Evolutionary conservation across 2,113 vertebrate genomes (phyloP).

Genomic region (Hassar affinis): DNA sequence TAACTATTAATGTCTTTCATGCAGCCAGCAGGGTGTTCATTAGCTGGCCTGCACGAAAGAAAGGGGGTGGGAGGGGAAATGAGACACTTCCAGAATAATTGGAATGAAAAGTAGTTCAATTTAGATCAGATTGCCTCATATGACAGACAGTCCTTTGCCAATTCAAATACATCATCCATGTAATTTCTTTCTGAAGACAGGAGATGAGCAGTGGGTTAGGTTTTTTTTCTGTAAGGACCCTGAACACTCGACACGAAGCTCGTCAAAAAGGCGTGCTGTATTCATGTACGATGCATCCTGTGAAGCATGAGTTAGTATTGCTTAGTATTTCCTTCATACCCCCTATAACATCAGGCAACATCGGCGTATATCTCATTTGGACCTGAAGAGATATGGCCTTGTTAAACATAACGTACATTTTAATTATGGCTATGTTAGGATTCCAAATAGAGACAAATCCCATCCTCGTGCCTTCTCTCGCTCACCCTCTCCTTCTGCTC

Average conservation of each 20-base stretch:
- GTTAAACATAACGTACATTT: conserved; percentile 31
- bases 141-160: conserved; percentile 57
- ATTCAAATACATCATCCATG: conserved; percentile 58
- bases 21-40: conserved; percentile 23
- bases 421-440: conserved; percentile 31
- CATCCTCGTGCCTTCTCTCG: conserved; percentile 8
- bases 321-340: not conserved
- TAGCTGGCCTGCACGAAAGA: conserved; percentile 35
- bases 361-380: conserved; percentile 5
- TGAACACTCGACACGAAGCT: not conserved
- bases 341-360: not conserved
- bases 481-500: not conserved
- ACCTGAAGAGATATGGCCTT: conserved; percentile 24
- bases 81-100: conserved; percentile 54
- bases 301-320: not conserved
- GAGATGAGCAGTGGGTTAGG: conserved; percentile 24
- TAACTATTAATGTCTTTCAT: conserved; percentile 40
- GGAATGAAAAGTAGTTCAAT: conserved; percentile 61
- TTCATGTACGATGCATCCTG: not conserved
- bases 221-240: not conserved
- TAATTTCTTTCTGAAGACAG: conserved; percentile 39
- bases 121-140: conserved; percentile 58
- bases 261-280: conserved; percentile 15
- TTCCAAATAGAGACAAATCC: conserved; percentile 40
- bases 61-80: conserved; percentile 15